phyloP scores from a whole-genome alignment of 1,140 invertebrate species.

The Micrasema minimum region DNA sequence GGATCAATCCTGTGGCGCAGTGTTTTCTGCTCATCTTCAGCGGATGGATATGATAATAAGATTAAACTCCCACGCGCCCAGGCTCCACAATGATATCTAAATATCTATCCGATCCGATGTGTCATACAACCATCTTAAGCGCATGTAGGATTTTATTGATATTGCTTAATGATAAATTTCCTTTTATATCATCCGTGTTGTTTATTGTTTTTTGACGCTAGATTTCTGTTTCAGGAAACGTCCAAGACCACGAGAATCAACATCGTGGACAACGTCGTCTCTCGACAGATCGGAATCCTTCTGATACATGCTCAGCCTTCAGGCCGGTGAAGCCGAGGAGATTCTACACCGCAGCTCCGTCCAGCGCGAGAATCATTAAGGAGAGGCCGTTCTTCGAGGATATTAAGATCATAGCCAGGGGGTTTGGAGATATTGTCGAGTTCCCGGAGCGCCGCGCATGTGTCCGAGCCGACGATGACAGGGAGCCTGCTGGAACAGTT shows the following conservation, averaged over 20 bases:
- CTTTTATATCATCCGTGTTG: background rate
- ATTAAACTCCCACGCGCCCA: background rate
- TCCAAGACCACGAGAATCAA: slow-evolving; percentile 20
- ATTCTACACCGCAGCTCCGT: slow-evolving; percentile 13
- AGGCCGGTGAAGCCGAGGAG: slow-evolving; percentile 39
- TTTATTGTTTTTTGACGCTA: background rate
- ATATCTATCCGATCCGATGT: background rate
- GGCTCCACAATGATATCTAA: background rate
- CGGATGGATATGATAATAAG: background rate
- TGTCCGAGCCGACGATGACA: slow-evolving; percentile 15
- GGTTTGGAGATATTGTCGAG: slow-evolving; percentile 50
- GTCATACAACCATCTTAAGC: no score
- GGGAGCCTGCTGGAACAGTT: background rate
- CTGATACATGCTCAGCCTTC: slow-evolving; percentile 41
- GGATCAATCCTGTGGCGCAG: background rate
- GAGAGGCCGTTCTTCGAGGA: slow-evolving; percentile 50
- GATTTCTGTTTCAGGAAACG: slow-evolving; percentile 33
- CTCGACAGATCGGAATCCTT: background rate
- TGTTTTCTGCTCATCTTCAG: background rate
- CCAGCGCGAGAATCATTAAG: slow-evolving; percentile 33
- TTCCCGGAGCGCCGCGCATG: slow-evolving; percentile 21
- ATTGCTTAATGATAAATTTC: no score
- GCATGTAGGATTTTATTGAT: no score
- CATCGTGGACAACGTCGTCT: slow-evolving; percentile 17
- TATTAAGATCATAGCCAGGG: slow-evolving; percentile 45